Percentiles rank a stretch among this genome's conserved stretches.
phyloP scores from a whole-genome alignment of 1,140 invertebrate species.

The Hermetia illucens region DNA sequence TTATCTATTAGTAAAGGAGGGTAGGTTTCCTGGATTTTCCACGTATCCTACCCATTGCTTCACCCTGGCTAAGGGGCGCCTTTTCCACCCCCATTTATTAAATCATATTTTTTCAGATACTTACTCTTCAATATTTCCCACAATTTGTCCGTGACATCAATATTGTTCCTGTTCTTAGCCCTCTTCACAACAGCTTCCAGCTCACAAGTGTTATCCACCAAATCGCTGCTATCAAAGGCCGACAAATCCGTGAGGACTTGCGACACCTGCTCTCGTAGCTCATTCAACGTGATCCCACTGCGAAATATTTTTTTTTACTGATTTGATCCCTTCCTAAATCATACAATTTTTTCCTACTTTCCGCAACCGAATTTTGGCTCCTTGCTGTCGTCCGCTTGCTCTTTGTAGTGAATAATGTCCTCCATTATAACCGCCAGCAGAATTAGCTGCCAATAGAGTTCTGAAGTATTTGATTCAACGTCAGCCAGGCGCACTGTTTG shows the following conservation, averaged over 20 bases:
- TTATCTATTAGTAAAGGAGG: no score
- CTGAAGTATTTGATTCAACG: slow-evolving; percentile 14
- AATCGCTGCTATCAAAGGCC: slow-evolving; percentile 11
- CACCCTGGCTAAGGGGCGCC: no score
- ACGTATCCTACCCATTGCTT: no score
- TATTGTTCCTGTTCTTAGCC: slow-evolving; percentile 13
- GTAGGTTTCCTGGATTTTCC: no score
- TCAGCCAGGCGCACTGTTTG: slow-evolving; percentile 19
- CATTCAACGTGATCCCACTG: slow-evolving; percentile 21
- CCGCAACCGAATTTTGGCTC: slow-evolving; percentile 8
- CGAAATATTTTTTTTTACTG: no score
- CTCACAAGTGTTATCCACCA: slow-evolving; percentile 11
- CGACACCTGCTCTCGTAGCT: slow-evolving; percentile 19
- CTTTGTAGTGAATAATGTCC: slow-evolving; percentile 16
- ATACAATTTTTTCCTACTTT: no score
- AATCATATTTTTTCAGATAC: not conserved
- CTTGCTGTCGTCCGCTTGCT: slow-evolving; percentile 1
- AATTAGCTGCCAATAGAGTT: slow-evolving; percentile 22
- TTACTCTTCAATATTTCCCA: slow-evolving; percentile 23
- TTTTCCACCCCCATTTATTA: no score
- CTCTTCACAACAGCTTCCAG: slow-evolving; percentile 21
- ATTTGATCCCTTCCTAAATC: no score
- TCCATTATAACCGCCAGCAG: slow-evolving; percentile 22
- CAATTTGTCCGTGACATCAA: slow-evolving; percentile 25
- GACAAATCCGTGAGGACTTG: slow-evolving; percentile 22